These are phyloP conservation scores for Cydia pomonella DNA, from an alignment of 1,140 invertebrate species.

Conservation along the genomic window DNA sequence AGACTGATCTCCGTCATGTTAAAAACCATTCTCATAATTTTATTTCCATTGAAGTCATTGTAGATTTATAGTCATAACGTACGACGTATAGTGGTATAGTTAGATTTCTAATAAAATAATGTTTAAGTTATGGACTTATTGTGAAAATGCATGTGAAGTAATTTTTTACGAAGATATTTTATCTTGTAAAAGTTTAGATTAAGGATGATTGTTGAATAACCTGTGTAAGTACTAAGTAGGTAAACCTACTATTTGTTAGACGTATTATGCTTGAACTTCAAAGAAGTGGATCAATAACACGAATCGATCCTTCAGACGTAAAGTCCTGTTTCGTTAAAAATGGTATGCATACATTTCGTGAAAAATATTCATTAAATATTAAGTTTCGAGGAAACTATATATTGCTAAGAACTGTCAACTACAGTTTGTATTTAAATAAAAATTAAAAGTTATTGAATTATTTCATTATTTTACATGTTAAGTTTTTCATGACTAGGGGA, in stretches of 20 bases:
- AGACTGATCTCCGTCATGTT: slow-evolving; percentile 69
- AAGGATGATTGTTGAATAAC: slow-evolving; percentile 44
- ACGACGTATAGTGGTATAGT: slow-evolving; percentile 27
- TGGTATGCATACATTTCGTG: background rate
- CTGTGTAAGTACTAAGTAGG: slow-evolving; percentile 49
- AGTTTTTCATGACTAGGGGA: background rate
- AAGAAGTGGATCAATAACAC: slow-evolving; percentile 48
- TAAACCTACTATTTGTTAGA: slow-evolving; percentile 46
- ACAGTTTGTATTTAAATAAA: slow-evolving; percentile 68
- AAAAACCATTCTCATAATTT: slow-evolving; percentile 25
- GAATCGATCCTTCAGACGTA: slow-evolving; percentile 19
- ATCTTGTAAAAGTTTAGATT: slow-evolving; percentile 52
- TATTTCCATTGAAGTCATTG: slow-evolving; percentile 27
- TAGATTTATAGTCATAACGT: background rate
- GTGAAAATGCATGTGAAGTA: slow-evolving; percentile 49
- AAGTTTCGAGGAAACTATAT: slow-evolving; percentile 74
- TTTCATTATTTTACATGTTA: background rate
- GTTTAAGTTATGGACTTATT: slow-evolving; percentile 42
- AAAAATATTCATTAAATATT: slow-evolving; percentile 30
- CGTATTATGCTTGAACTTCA: slow-evolving; percentile 45
- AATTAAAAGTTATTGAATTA: background rate
- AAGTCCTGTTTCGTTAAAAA: slow-evolving; percentile 16
- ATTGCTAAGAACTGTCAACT: slow-evolving; percentile 74
- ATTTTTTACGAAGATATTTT: slow-evolving; percentile 58
- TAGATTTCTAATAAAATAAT: slow-evolving; percentile 40